Conservation (phyloP, 2,888 invertebrate species). For the Nycteola revayana region DNA sequence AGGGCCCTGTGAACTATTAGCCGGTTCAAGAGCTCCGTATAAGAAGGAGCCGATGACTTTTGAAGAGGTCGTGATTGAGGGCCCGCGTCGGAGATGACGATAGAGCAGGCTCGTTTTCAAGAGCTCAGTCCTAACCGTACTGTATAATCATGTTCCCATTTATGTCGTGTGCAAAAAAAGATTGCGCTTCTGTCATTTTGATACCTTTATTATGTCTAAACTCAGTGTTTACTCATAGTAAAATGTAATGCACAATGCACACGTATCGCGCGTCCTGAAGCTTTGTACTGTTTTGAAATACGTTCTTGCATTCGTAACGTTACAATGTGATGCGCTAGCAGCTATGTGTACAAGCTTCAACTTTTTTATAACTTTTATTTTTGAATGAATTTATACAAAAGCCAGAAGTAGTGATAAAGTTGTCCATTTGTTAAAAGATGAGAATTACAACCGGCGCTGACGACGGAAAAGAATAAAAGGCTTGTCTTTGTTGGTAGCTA, state of each 20-base stretch:
- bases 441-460: slow-evolving; percentile 66
- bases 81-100: slow-evolving; percentile 42
- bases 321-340: slow-evolving; percentile 3
- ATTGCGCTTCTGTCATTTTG: slow-evolving; percentile 13
- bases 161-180: slow-evolving; percentile 30
- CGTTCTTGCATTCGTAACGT: slow-evolving; percentile 1
- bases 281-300: no score
- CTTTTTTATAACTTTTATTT: slow-evolving; percentile 68
- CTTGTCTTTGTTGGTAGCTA: slow-evolving; percentile 64
- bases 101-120: slow-evolving; percentile 43
- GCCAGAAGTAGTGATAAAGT: slow-evolving; percentile 72
- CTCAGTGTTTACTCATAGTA: slow-evolving; percentile 37
- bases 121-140: slow-evolving; percentile 26
- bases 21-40: slow-evolving; percentile 26
- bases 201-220: slow-evolving; percentile 12
- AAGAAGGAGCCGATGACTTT: slow-evolving; percentile 46
- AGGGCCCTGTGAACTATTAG: slow-evolving; percentile 39
- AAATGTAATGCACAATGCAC: no score
- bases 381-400: slow-evolving; percentile 74
- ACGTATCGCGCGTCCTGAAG: no score
- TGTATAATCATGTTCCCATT: slow-evolving; percentile 30
- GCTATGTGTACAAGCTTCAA: slow-evolving; percentile 61
- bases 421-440: slow-evolving; percentile 76
- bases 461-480: slow-evolving; percentile 70
- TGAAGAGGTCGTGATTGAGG: slow-evolving; percentile 44